Evolutionary conservation across 2,113 vertebrate species (phyloP).

Genomic region (Actinemys pallida): DNA sequence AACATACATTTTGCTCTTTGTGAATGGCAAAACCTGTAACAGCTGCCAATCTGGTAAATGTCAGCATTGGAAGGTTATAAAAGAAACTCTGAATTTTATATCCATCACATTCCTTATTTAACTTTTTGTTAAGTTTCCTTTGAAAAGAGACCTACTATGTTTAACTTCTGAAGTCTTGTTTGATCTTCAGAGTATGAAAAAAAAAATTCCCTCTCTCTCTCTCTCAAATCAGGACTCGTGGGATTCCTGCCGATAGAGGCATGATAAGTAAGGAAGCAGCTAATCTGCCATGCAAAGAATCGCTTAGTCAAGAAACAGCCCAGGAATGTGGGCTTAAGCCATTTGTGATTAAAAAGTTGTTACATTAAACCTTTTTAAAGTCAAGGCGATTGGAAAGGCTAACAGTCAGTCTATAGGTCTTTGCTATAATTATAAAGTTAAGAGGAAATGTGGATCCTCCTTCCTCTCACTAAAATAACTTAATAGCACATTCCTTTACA

Average conservation of each 20-base stretch:
- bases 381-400: background rate
- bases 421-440: background rate
- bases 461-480: background rate
- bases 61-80: background rate
- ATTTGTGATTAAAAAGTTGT: background rate
- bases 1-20: background rate
- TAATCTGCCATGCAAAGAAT: background rate
- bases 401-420: background rate
- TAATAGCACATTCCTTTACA: background rate
- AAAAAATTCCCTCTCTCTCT: background rate
- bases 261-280: background rate
- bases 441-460: background rate
- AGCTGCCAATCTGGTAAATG: background rate
- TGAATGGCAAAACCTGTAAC: background rate
- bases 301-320: background rate
- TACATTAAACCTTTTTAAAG: background rate
- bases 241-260: background rate
- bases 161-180: background rate
- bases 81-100: background rate
- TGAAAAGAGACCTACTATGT: fast-evolving
- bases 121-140: background rate
- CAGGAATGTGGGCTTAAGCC: fast-evolving
- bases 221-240: background rate
- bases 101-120: background rate
- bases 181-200: background rate